A percentile compares a stretch with the other conserved stretches of the same genome.
Conservation (phyloP, 2,888 invertebrate species). For the Drosophila austrosaltans region DNA sequence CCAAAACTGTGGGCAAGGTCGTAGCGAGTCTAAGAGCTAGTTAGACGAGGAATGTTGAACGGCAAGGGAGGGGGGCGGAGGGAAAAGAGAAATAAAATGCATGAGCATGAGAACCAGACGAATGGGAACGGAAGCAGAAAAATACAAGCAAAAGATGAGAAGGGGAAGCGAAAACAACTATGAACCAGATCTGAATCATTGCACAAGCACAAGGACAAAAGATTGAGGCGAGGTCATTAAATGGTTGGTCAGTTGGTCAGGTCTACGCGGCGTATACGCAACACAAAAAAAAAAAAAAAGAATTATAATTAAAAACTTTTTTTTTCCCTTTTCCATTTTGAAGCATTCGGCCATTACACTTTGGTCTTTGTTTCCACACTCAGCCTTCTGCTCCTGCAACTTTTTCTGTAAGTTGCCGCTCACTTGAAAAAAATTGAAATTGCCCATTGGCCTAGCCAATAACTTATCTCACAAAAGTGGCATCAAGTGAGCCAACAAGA, state of each 20-base stretch:
- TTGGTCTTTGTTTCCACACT: neutral
- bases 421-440: conserved; percentile 13
- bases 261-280: conserved; percentile 6
- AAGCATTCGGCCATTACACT: conserved; percentile 6
- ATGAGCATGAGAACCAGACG: conserved; percentile 1
- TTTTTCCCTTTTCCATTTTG: neutral
- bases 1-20: conserved; percentile 9
- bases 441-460: neutral
- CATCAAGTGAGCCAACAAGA: neutral
- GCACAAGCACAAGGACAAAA: conserved; percentile 13
- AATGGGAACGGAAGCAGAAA: conserved; percentile 5
- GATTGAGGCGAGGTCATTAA: conserved; percentile 5
- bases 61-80: neutral
- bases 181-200: conserved; percentile 9
- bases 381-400: neutral
- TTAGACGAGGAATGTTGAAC: too few relatives aligned
- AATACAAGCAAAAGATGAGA: neutral
- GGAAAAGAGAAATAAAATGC: too few relatives aligned
- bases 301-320: conserved; percentile 10
- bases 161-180: neutral
- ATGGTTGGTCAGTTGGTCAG: neutral
- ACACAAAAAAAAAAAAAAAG: neutral
- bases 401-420: conserved; percentile 2
- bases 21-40: neutral
- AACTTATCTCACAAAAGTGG: conserved; percentile 1